These are phyloP conservation scores for Ganaspis sp. DNA, from an alignment of 1,140 invertebrate species.

Conservation along the genomic window DNA sequence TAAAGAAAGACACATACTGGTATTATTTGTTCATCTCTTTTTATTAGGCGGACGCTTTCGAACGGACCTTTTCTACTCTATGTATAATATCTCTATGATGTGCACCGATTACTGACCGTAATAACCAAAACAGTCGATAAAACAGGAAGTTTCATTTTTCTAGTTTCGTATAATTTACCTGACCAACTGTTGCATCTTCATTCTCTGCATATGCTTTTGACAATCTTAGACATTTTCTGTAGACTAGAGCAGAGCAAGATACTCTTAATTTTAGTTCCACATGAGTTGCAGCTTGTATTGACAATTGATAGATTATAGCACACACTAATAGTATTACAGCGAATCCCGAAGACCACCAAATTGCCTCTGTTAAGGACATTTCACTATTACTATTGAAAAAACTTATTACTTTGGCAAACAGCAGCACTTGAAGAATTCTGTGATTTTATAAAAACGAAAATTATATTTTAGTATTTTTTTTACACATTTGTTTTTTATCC, in stretches of 20 bases:
- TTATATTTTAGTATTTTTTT: neutral
- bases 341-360: neutral
- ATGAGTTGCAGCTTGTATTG: neutral
- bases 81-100: no score
- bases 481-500: no score
- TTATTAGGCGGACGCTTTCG: no score
- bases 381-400: neutral
- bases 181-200: neutral
- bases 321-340: neutral
- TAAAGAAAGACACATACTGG: no score
- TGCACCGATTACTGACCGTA: no score
- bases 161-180: neutral
- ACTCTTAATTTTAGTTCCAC: neutral
- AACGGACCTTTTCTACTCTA: no score
- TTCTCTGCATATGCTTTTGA: neutral
- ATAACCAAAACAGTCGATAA: neutral
- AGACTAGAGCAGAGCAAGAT: neutral
- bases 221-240: constrained; percentile 12
- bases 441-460: neutral
- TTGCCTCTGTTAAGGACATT: neutral
- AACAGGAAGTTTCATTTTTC: neutral
- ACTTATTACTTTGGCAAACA: neutral
- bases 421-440: constrained; percentile 1
- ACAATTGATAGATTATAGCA: neutral
- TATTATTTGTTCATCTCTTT: no score